Evolutionary conservation across 2,113 vertebrate species (phyloP).

Genomic region (Oophaga pumilio): DNA sequence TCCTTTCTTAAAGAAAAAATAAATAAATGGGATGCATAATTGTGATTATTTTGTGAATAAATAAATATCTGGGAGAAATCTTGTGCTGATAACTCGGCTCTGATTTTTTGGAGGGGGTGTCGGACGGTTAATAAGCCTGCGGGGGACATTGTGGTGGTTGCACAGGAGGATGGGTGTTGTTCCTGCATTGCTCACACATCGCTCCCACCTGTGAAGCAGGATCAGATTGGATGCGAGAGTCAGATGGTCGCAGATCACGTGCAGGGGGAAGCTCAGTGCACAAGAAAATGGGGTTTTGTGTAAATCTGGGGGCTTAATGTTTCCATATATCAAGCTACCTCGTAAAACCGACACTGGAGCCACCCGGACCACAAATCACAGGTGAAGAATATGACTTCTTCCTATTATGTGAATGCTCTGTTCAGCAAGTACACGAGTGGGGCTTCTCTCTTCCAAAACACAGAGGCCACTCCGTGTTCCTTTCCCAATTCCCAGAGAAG

Average conservation of each 20-base stretch:
- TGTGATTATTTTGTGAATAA: neutral
- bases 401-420: conserved; percentile 94
- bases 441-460: conserved; percentile 85
- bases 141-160: neutral
- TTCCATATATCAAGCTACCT: conserved; percentile 96
- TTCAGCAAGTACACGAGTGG: conserved; percentile 90
- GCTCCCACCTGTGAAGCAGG: conserved; percentile 77
- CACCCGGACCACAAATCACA: conserved; percentile 96
- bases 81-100: neutral
- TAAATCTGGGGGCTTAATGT: conserved; percentile 97
- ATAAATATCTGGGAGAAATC: neutral
- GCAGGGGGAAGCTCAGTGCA: conserved; percentile 79
- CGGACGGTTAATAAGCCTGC: neutral
- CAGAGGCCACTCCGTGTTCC: conserved; percentile 83
- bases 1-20: no score
- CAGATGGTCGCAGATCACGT: conserved; percentile 85
- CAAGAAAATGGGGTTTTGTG: conserved; percentile 94
- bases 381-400: conserved; percentile 95
- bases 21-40: no score
- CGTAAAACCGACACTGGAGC: conserved; percentile 98
- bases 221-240: conserved; percentile 81
- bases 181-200: conserved; percentile 66
- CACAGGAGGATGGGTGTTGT: conserved; percentile 58
- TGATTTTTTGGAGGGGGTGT: neutral
- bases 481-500: conserved; percentile 82